Percentiles rank a stretch among this genome's conserved stretches.
Evolutionary conservation across 2,113 vertebrate genomes (phyloP).

Genomic region (Alethe castanea): DNA sequence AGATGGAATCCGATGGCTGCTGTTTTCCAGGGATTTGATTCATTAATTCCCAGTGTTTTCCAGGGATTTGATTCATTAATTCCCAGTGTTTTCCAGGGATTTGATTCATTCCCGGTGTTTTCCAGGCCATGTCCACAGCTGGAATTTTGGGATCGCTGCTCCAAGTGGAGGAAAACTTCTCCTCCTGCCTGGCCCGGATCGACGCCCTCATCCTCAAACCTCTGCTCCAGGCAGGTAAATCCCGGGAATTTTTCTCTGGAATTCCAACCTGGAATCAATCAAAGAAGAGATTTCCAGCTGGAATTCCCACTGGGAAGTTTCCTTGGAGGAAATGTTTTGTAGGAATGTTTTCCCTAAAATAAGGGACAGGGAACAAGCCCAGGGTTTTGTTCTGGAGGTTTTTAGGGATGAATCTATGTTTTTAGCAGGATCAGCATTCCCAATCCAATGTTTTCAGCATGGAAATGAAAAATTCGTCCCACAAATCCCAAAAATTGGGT

Average conservation of each 20-base stretch:
- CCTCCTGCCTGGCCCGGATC: background rate
- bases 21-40: background rate
- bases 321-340: background rate
- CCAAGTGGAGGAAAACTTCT: background rate
- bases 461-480: background rate
- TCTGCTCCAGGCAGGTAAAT: background rate
- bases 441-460: background rate
- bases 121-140: background rate
- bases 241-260: background rate
- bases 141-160: background rate
- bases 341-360: background rate
- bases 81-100: background rate
- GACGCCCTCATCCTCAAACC: background rate
- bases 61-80: background rate
- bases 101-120: fast-evolving
- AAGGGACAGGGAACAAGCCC: fast-evolving
- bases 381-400: background rate
- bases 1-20: fast-evolving
- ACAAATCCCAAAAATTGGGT: background rate
- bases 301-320: background rate
- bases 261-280: background rate
- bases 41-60: background rate
- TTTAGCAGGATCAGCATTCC: background rate
- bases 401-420: background rate
- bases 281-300: background rate